Percentiles rank a stretch among this genome's conserved stretches.
phyloP scores from a whole-genome alignment of 2,113 vertebrate genomes.

The Platycercus adscitus region DNA sequence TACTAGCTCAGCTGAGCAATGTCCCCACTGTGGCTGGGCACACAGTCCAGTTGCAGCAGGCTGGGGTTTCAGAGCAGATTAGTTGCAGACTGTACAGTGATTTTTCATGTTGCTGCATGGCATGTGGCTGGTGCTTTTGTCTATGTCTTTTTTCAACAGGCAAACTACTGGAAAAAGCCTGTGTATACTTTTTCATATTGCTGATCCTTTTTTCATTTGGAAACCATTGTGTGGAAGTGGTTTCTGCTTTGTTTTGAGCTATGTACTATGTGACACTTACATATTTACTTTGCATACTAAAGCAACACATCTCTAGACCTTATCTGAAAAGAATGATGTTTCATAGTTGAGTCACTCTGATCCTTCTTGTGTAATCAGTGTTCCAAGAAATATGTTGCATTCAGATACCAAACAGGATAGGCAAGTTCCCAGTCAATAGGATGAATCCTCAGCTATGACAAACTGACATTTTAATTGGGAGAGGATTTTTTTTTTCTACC shows the following conservation, averaged over 20 bases:
- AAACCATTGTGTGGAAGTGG: not conserved
- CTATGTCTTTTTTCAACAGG: not conserved
- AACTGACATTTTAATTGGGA: not conserved
- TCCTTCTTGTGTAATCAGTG: not conserved
- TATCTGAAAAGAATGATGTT: not conserved
- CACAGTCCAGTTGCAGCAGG: not conserved
- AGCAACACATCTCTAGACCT: not conserved
- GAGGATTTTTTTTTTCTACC: not conserved
- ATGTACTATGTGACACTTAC: not conserved
- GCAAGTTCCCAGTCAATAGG: not conserved
- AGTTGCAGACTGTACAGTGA: not conserved
- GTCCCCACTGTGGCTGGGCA: not conserved
- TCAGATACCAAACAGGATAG: not conserved
- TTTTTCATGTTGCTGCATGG: not conserved
- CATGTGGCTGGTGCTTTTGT: not conserved
- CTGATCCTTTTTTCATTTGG: not conserved
- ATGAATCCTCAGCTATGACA: not conserved
- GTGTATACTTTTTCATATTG: not conserved
- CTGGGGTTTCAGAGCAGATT: not conserved
- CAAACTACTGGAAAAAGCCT: not conserved
- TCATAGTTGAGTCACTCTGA: constrained; percentile 19
- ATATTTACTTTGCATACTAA: constrained; percentile 1
- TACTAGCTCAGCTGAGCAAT: not conserved
- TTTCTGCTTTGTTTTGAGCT: not conserved
- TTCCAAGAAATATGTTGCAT: not conserved